phyloP scores from a whole-genome alignment of 2,888 invertebrate species.

The Bombyx huttoni region DNA sequence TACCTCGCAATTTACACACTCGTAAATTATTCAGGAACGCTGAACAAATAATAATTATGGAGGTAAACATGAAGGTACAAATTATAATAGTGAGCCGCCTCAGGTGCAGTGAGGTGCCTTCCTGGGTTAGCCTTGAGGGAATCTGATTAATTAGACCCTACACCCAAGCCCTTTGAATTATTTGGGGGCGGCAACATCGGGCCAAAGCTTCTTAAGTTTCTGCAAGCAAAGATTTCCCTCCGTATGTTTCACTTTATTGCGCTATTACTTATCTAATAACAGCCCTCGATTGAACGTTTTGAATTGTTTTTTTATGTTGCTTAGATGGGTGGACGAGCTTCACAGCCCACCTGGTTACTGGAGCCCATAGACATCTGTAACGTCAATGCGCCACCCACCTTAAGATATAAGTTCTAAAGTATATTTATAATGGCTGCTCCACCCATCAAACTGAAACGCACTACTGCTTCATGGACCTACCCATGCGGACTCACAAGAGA shows the following conservation, averaged over 20 bases:
- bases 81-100: conserved; percentile 16
- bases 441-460: too few species aligned
- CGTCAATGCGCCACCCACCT: too few species aligned
- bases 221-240: conserved; percentile 22
- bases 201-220: conserved; percentile 43
- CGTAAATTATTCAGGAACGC: neutral
- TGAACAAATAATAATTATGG: neutral
- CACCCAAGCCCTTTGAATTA: conserved; percentile 46
- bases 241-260: conserved; percentile 30
- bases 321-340: too few species aligned
- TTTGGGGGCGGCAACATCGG: conserved; percentile 30
- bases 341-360: too few species aligned
- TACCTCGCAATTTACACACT: neutral
- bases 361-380: too few species aligned
- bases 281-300: conserved; percentile 3
- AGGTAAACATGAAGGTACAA: neutral
- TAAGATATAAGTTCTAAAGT: too few species aligned
- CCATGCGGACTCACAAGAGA: too few species aligned
- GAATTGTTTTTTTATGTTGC: too few species aligned
- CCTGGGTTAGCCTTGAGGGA: conserved; percentile 23
- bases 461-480: too few species aligned
- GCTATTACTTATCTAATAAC: conserved; percentile 33
- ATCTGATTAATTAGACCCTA: conserved; percentile 49
- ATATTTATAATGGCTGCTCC: too few species aligned
- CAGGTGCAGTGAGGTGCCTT: conserved; percentile 30